Conservation (phyloP, 2,113 vertebrate genomes). For the Tamias sibiricus region DNA sequence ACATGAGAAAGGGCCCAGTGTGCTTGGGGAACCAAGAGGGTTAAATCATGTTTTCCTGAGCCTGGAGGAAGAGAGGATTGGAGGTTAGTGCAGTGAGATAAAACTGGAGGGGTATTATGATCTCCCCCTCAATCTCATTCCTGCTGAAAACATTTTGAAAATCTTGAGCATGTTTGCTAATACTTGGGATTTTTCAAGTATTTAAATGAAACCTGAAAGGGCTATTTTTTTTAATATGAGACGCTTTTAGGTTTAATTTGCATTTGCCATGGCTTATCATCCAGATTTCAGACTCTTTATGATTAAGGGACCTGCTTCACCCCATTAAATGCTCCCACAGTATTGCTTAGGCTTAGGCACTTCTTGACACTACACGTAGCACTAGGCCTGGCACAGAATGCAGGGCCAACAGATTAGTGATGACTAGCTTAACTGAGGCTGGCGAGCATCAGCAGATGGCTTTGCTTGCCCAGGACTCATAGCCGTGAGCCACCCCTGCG, state of each 20-base stretch:
- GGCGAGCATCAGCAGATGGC: neutral
- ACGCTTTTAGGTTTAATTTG: neutral
- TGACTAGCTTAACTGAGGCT: neutral
- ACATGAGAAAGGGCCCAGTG: neutral
- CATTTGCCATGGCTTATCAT: neutral
- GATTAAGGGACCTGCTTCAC: neutral
- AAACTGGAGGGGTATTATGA: neutral
- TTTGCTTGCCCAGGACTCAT: neutral
- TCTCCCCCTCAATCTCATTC: neutral
- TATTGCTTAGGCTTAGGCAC: neutral
- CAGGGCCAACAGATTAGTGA: neutral
- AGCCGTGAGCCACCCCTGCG: neutral
- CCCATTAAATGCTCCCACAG: neutral
- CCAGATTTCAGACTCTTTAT: neutral
- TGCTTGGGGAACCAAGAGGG: neutral
- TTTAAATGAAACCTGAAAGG: neutral
- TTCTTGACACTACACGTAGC: neutral
- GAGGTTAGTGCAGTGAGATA: neutral
- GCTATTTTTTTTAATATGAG: neutral
- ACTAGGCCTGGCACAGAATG: neutral
- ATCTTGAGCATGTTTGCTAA: neutral
- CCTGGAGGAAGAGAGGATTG: neutral
- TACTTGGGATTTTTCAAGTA: neutral
- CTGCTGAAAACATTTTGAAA: slow-evolving; percentile 5
- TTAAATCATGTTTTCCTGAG: neutral